Conservation (phyloP, 2,113 vertebrate species). For the cat (Felis catus) region F.catus_Fca126_mat1.0 CM031418.1:126861001-126861500, state of each 20-base stretch:
- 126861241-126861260: fast-evolving
- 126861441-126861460: neutral
- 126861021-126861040: neutral
- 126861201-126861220: too few species aligned
- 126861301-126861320: neutral
- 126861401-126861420: neutral
- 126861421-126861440: neutral
- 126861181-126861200: too few species aligned
- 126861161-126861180: too few species aligned
- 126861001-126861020: neutral
- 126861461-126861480: neutral
- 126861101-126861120: too few species aligned
- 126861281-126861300: neutral
- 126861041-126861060: too few species aligned
- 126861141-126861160: too few species aligned
- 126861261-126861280: neutral
- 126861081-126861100: too few species aligned
- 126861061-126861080: too few species aligned
- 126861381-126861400: neutral
- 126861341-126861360: neutral
- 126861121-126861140: too few species aligned
- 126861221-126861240: neutral
- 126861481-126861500: neutral
- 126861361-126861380: neutral
- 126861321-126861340: neutral